Evolutionary conservation across 2,113 vertebrate genomes (phyloP), one percentile per base, ranked within the genome.

Genomic region (Erpornis zantholeuca): DNA sequence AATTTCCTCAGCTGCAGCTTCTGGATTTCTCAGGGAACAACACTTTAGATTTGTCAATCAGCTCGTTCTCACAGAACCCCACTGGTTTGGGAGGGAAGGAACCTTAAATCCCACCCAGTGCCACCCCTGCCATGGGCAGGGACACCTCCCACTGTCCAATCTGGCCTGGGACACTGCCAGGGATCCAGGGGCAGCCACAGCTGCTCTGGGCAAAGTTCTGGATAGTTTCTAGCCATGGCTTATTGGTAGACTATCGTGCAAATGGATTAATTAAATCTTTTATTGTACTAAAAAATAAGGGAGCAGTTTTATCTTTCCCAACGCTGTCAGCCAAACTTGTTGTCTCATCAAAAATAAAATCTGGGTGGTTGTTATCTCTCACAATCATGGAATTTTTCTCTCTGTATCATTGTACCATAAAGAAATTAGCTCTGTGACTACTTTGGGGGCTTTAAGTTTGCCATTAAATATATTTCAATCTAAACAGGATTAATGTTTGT

Each of bases 111-210:
- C 28, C 49, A 8, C 0, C 28, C 47, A 3, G 3, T 24, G 1
- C 78, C 63, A 45, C 4, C 78, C 36, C 24, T 53, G 60, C 64
- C 42, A 2, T 4, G 66, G 66, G 49, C 82, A 64, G 49, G n/a
- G 40, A n/a, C 60, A 1, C 15, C 42, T 65, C 0, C 69, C 24
- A 1, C 29, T 8, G 1, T 4, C 24, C 59, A 56, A 0, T 50
- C 66, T 27, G 75, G 49, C 66, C 49, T 12, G 0, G 66, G 57
- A 0, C 76, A 15, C 4, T 63, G 2, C 38, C 56, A 31, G 75
- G 85, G 65, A 5, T 22, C 29, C 57, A 27, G 57, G 53, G 85
- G 22, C 66, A 35, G 85, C 49, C 76, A 1, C 85, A 35, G 66
- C 31, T 31, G 3, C 57, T 49, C 42, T 18, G 85, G 42, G 11